Evolutionary conservation across 2,797 vertebrate genomes (phyloP), one percentile per base, ranked within the genome.

Genomic region (Argentina silus): DNA sequence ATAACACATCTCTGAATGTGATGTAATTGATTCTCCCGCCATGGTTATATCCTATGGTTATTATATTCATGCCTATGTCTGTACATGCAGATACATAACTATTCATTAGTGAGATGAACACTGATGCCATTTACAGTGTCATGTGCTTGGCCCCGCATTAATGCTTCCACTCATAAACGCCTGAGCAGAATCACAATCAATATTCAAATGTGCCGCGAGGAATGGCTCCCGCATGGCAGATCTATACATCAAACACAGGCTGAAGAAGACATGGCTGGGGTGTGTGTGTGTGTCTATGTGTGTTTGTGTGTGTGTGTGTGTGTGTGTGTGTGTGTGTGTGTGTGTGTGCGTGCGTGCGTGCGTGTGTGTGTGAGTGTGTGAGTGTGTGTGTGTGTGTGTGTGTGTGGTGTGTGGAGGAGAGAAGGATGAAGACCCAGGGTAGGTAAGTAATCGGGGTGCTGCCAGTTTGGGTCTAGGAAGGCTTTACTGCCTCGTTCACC

Each of bases 361-460:
- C 21, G 17, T 23, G 7, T 57, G n/a, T 56, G 19, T 59, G 7
- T 56, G 53, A 17, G 55, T 57, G 55, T 57, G 55, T 57, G 55
- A 2, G 55, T 21, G 45, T 47, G 48, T 1, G 3, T 12, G 48
- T 0, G 15, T 6, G 51, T 5, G 51, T 15, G 56, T 19, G 55
- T 21, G 21, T 14, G 5, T 14, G 9, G 47, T 48, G 7, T 48
- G 50, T 44, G 23, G 27, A 36, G 27, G 27, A 36, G 27, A 36
- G 27, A 36, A 36, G 27, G 27, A 4, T 36, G 4, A 36, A 36
- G 27, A 36, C 27, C 27, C 27, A 36, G 27, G 27, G 2, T n/a
- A 50, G 27, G 67, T 78, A 76, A 78, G 60, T 78, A 84, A 80
- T 76, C 50, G 44, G 45, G 12, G 55, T 74, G 53, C 42, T 48